Evolutionary conservation across 2,797 vertebrate species (phyloP), one percentile per base, ranked within the genome.

Genomic region (Crocodylus rhombifer): DNA sequence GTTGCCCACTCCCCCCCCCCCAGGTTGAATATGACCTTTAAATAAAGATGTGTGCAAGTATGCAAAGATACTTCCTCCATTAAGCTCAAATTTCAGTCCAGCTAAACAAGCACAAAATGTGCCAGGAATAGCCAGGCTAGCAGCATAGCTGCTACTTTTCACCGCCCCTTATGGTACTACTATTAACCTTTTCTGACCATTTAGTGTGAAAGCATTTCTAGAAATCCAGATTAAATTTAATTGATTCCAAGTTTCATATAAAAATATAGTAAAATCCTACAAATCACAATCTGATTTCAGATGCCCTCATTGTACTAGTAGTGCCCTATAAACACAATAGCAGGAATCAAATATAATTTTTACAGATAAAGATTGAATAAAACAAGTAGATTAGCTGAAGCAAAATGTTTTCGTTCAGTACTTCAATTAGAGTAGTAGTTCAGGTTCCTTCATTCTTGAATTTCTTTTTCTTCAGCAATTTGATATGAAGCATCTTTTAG

Each of bases 221-320:
- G 64, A 91, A 80, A 82, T 58, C 33, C 15, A 76, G 77, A 15
- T 42, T 42, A 42, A 42, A 42, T 42, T 67, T 65, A 73, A 93
- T 79, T 55, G 77, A 69, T 30, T 13, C 57, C 5, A 84, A 78
- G 4, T 92, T 93, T 88, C 18, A 2, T 80, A 74, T 30, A 10
- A 60, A 26, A 65, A 30, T 4, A 89, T 0, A 2, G 26, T 30
- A 65, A 82, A 67, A 61, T 78, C 80, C 42, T 58, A 84, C 26
- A 82, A 85, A 90, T 25, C 64, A 33, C 55, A 84, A 77, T 58
- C 17, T 42, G 77, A 77, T 74, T 77, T 86, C 33, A 71, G 82
- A 86, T n/a, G 84, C 62, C 89, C 71, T 16, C 61, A 16, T 73
- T 76, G 71, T 83, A n/a, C 74, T 75, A 77, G 63, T 16, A 65